These are phyloP conservation scores for Pomatostomus ruficeps DNA, from an alignment of 2,113 vertebrate genomes.

Conservation along the genomic window DNA sequence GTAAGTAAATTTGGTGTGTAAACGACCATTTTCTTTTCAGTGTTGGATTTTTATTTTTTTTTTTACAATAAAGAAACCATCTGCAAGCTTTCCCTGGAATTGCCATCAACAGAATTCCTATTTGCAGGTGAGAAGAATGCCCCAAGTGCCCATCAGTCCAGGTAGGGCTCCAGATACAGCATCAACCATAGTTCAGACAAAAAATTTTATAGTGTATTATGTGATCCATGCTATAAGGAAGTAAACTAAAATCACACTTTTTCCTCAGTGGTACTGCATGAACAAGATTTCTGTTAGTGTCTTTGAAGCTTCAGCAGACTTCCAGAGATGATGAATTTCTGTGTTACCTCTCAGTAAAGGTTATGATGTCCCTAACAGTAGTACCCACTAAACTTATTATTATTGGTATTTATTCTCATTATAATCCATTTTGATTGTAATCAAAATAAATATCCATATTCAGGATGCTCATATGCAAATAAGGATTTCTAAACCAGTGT, in stretches of 20 bases:
- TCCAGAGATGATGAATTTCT: not conserved
- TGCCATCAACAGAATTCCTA: not conserved
- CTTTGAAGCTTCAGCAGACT: not conserved
- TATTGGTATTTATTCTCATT: not conserved
- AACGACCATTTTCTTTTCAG: not conserved
- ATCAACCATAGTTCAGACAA: not conserved
- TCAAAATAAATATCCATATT: not conserved
- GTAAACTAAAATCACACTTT: not conserved
- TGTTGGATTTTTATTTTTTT: not conserved
- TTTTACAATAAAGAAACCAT: not conserved
- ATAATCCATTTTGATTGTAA: not conserved
- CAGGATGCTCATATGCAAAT: not conserved
- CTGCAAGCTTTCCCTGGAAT: not conserved
- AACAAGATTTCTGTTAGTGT: accelerated
- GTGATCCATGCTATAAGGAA: not conserved
- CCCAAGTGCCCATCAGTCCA: not conserved
- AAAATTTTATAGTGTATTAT: not conserved
- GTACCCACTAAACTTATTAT: not conserved
- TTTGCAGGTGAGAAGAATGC: not conserved
- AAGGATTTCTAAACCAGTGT: not conserved
- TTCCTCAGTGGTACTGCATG: not conserved
- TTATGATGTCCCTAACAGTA: not conserved
- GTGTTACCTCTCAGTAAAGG: not conserved
- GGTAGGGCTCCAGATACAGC: not conserved
- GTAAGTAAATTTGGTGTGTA: not conserved